phyloP scores from a whole-genome alignment of 2,888 invertebrate species.

The Dasypogon diadema region DNA sequence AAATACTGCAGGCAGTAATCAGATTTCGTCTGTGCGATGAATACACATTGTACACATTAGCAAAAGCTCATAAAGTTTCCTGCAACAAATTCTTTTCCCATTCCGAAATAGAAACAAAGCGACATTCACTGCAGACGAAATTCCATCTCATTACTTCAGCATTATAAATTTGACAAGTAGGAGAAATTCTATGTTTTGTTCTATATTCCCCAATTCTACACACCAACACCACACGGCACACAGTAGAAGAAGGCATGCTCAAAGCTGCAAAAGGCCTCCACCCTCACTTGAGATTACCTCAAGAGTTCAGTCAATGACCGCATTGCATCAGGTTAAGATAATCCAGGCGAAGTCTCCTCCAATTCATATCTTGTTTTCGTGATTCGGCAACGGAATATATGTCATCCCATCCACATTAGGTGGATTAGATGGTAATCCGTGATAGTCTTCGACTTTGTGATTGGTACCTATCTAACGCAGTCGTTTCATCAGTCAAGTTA shows the following conservation, averaged over 20 bases:
- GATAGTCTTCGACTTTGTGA: constrained; percentile 8
- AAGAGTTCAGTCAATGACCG: constrained; percentile 42
- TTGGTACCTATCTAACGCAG: background rate
- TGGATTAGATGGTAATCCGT: constrained; percentile 8
- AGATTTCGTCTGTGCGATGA: no score
- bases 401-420: constrained; percentile 6
- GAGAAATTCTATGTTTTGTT: constrained; percentile 40
- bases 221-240: background rate
- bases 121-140: constrained; percentile 32
- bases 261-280: constrained; percentile 14
- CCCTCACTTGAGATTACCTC: constrained; percentile 8
- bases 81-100: background rate
- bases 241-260: constrained; percentile 15
- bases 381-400: background rate
- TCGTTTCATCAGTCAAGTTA: background rate
- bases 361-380: background rate
- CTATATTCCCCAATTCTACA: background rate
- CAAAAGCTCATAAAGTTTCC: no score
- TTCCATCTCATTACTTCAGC: constrained; percentile 2
- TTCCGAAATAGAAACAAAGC: constrained; percentile 13
- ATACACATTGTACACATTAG: no score
- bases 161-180: background rate
- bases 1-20: no score
- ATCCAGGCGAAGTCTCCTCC: background rate
- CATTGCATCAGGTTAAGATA: constrained; percentile 43